Conservation (phyloP, 2,797 vertebrate species). For the Alfaro cultratus region DNA sequence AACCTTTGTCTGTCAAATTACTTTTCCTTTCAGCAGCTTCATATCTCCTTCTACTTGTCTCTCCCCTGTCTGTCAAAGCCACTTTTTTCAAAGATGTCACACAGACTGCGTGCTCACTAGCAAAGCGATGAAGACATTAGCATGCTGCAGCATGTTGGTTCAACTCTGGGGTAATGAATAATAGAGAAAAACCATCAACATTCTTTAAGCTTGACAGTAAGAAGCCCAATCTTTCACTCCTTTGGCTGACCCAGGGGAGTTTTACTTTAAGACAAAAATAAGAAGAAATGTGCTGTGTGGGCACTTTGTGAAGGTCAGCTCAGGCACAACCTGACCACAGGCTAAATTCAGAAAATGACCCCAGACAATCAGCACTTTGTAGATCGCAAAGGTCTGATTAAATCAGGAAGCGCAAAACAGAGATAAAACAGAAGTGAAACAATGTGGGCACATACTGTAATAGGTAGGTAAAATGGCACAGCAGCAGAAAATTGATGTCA, state of each 20-base stretch:
- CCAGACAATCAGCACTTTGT: conserved; percentile 22
- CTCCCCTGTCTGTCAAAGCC: conserved; percentile 11
- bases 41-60: background rate
- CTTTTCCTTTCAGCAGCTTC: background rate
- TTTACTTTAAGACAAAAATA: conserved; percentile 46
- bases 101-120: conserved; percentile 27
- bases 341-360: conserved; percentile 43
- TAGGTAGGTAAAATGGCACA: background rate
- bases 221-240: conserved; percentile 54
- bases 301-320: conserved; percentile 61
- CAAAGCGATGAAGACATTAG: conserved; percentile 43
- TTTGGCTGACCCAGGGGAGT: conserved; percentile 52
- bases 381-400: background rate
- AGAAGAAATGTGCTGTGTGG: conserved; percentile 36
- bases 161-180: conserved; percentile 33
- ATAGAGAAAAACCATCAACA: conserved; percentile 47
- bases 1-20: conserved; percentile 4
- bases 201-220: conserved; percentile 37
- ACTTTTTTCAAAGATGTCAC: conserved; percentile 49
- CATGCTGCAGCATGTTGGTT: conserved; percentile 43
- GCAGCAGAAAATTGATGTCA: background rate
- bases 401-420: background rate
- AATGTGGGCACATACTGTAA: background rate
- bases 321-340: conserved; percentile 29
- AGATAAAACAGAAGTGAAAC: background rate